Conservation (phyloP, 2,888 invertebrate species). For the Serripes groenlandicus region DNA sequence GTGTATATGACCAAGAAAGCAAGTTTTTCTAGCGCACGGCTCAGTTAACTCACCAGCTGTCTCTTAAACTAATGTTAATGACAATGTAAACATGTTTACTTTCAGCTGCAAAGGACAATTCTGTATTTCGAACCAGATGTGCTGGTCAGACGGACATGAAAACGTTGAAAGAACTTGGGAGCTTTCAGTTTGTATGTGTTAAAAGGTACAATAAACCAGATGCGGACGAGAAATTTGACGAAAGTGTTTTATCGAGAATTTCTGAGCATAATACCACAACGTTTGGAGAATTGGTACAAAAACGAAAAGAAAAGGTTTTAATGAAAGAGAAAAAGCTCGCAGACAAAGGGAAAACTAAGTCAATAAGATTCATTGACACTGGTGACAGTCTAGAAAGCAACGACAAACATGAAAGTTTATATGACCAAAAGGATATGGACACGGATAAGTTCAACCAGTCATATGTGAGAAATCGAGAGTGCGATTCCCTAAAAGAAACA, state of each 20-base stretch:
- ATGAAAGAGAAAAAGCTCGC: constrained; percentile 42
- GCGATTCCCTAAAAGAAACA: neutral
- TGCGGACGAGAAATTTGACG: constrained; percentile 16
- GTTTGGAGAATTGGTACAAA: constrained; percentile 56
- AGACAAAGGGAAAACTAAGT: neutral
- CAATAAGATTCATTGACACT: neutral
- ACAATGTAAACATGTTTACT: no score
- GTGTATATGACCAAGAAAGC: no score
- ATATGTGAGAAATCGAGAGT: neutral
- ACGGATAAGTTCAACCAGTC: neutral
- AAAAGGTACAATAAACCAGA: constrained; percentile 57
- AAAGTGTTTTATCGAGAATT: neutral
- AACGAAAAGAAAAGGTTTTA: constrained; percentile 56
- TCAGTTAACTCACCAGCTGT: no score
- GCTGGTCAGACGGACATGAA: constrained; percentile 44
- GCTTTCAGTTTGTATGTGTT: constrained; percentile 64
- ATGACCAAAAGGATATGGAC: neutral
- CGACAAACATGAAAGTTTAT: neutral
- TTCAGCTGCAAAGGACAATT: constrained; percentile 25
- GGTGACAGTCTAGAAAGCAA: neutral
- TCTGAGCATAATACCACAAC: constrained; percentile 51
- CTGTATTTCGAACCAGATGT: constrained; percentile 53
- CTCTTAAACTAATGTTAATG: no score
- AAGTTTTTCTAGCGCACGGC: no score
- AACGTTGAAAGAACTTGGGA: constrained; percentile 53